Percentiles rank a stretch among this genome's conserved stretches.
Conservation (phyloP, 1,140 invertebrate species). For the Lordiphosa clarofinis region DNA sequence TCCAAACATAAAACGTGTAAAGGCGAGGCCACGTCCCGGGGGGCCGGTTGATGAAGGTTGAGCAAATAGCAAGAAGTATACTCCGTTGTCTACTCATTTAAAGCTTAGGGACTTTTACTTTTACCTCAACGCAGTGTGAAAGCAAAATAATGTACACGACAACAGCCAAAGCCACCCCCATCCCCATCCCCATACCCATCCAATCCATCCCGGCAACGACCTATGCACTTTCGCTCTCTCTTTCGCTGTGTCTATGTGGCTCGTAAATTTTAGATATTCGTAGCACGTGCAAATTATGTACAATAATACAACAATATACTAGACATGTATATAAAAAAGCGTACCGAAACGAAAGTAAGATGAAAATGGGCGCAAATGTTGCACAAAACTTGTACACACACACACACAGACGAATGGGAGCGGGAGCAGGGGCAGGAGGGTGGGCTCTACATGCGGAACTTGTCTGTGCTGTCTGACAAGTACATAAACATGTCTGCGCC, state of each 20-base stretch:
- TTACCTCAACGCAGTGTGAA: constrained; percentile 60
- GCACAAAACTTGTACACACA: constrained; percentile 32
- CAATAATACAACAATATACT: constrained; percentile 52
- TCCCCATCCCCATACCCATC: background rate
- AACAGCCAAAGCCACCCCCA: constrained; percentile 19
- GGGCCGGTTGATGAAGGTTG: constrained; percentile 41
- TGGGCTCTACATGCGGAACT: constrained; percentile 23
- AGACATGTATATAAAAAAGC: constrained; percentile 16
- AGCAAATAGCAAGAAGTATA: background rate
- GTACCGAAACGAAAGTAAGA: constrained; percentile 50
- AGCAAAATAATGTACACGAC: constrained; percentile 75
- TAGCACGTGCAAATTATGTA: constrained; percentile 78
- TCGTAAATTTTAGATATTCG: constrained; percentile 76
- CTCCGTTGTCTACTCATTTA: constrained; percentile 51
- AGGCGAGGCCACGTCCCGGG: constrained; percentile 41
- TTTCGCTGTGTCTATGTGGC: constrained; percentile 38
- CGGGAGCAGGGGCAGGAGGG: no score
- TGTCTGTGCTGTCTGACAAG: constrained; percentile 60
- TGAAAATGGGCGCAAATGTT: constrained; percentile 41
- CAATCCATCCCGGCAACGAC: constrained; percentile 36
- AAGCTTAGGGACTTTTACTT: constrained; percentile 68
- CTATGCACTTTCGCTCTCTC: constrained; percentile 63
- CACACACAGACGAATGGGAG: constrained; percentile 8
- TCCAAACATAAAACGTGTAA: constrained; percentile 71
- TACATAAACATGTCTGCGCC: constrained; percentile 73